phyloP scores from a whole-genome alignment of 2,888 invertebrate species.

The Diadegma fenestrale region DNA sequence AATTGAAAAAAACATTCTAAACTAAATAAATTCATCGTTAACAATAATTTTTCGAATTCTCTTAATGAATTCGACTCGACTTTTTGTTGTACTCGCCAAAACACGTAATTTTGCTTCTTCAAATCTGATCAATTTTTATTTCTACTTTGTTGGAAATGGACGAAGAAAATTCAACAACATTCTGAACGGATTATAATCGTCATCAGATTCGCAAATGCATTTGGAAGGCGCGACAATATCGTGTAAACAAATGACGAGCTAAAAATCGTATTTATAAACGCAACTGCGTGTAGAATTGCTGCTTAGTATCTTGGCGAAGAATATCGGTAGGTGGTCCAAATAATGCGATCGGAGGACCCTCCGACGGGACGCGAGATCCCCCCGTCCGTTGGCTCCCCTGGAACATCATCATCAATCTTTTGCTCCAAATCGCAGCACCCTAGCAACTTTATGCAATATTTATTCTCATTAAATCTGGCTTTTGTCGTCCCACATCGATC shows the following conservation, averaged over 20 bases:
- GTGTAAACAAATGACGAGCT: constrained; percentile 2
- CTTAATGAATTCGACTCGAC: too few relatives aligned
- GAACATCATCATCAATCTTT: constrained; percentile 83
- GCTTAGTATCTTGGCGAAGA: constrained; percentile 49
- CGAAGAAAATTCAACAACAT: background rate
- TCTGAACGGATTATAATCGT: background rate
- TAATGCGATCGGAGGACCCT: constrained; percentile 84
- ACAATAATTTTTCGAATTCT: too few relatives aligned
- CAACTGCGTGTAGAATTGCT: constrained; percentile 19
- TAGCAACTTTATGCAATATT: constrained; percentile 83
- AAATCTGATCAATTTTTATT: background rate
- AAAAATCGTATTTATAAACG: background rate
- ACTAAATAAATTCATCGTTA: too few relatives aligned
- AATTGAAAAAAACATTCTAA: too few relatives aligned
- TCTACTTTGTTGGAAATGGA: background rate
- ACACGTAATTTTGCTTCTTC: background rate
- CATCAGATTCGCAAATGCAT: constrained; percentile 11
- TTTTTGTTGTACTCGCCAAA: too few relatives aligned
- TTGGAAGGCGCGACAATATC: constrained; percentile 12
- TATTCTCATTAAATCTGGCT: constrained; percentile 83
- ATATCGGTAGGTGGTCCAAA: constrained; percentile 78
- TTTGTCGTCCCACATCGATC: constrained; percentile 39
- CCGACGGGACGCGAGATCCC: constrained; percentile 74
- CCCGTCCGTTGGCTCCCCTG: constrained; percentile 56
- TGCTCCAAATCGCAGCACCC: constrained; percentile 73